A percentile compares a stretch with the other conserved stretches of the same genome.
Evolutionary conservation across 2,797 vertebrate species (phyloP).

Genomic region (Heterohyrax brucei): DNA sequence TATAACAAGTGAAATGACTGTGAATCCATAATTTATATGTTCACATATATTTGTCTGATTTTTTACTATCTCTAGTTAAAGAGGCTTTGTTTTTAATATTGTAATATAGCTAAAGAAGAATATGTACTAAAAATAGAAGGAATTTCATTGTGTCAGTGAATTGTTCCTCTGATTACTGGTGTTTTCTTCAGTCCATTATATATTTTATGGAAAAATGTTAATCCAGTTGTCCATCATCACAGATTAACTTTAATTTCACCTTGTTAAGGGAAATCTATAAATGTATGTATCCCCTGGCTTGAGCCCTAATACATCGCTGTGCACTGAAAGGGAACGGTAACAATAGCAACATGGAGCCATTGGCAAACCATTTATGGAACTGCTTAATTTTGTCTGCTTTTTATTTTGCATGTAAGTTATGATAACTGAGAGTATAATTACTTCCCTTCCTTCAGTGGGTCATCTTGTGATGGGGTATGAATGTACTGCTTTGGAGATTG

Average conservation of each 20-base stretch:
- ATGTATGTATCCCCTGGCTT: not conserved
- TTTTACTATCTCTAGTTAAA: not conserved
- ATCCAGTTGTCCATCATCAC: not conserved
- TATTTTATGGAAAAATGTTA: constrained; percentile 1
- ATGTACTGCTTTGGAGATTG: not conserved
- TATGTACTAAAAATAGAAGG: not conserved
- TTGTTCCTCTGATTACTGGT: not conserved
- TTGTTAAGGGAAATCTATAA: constrained; percentile 4
- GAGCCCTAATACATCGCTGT: not conserved
- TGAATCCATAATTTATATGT: not conserved
- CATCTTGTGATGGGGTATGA: not conserved
- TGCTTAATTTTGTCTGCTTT: not conserved
- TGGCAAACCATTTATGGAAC: not conserved
- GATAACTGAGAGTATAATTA: not conserved
- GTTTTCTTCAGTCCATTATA: not conserved
- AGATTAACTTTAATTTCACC: not conserved
- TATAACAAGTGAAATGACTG: not conserved
- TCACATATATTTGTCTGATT: constrained; percentile 17
- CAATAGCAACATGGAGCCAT: not conserved
- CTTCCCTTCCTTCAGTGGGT: not conserved
- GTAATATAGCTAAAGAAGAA: not conserved
- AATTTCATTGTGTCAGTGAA: not conserved
- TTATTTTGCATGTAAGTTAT: constrained; percentile 8
- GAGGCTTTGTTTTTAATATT: constrained; percentile 22
- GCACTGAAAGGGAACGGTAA: not conserved